Conservation (phyloP, 2,113 vertebrate species). For the Pomatorhinus ruficollis region DNA sequence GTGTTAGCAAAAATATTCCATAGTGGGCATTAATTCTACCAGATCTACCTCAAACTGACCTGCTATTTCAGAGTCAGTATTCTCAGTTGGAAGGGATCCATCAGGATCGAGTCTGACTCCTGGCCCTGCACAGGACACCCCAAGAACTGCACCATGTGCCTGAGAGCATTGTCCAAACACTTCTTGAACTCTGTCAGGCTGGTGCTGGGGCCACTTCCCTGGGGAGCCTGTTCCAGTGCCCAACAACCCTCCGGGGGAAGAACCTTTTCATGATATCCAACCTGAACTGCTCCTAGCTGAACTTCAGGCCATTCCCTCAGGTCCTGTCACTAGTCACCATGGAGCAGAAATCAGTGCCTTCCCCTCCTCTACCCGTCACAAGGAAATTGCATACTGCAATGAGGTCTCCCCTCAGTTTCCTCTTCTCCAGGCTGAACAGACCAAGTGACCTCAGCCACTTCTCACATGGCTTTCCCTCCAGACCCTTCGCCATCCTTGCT, state of each 20-base stretch:
- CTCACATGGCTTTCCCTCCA: not conserved
- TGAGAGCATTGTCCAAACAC: fast-evolving
- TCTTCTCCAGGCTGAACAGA: not conserved
- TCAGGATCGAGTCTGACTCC: not conserved
- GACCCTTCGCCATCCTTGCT: not conserved
- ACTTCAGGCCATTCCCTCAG: not conserved
- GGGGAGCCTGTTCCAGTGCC: not conserved
- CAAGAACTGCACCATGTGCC: too few relatives aligned
- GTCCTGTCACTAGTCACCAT: not conserved
- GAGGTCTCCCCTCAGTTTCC: not conserved
- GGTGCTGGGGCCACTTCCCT: not conserved
- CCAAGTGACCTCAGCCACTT: not conserved
- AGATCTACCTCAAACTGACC: not conserved
- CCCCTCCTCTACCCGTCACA: not conserved
- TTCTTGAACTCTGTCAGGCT: not conserved
- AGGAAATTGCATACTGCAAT: not conserved
- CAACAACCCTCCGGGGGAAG: fast-evolving
- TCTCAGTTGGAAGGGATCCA: not conserved
- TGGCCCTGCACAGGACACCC: not conserved
- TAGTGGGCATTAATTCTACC: not conserved
- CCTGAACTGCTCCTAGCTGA: not conserved
- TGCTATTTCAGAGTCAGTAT: not conserved
- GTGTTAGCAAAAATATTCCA: not conserved
- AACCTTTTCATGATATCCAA: not conserved
- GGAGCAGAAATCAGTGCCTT: not conserved